Evolutionary conservation across 2,888 invertebrate genomes (phyloP), one percentile per base, ranked within the genome.

Genomic region (Rosalia funebris): DNA sequence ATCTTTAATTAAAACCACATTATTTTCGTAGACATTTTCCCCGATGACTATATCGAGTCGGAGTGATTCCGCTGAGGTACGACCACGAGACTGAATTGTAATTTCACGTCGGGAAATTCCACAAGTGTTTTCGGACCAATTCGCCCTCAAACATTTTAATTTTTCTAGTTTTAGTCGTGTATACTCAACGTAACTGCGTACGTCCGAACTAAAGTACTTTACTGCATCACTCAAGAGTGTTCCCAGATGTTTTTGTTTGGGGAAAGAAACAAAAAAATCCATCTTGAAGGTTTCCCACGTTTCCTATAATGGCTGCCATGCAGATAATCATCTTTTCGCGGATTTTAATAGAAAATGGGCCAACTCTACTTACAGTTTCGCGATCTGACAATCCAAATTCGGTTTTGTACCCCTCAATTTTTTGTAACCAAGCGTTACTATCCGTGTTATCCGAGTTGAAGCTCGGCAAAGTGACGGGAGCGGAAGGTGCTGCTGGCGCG

Each of bases 261-360:
- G 45, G 31, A 46, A 46, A 3, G 15, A 7, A 31, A 46, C 45
- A 10, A 31, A 31, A 46, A 46, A 46, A 46, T 46, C 31, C 31
- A 46, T 31, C 31, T 46, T 46, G 15, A 46, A 46, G 15, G 5
- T 25, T 31, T 46, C 45, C 45, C 45, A 31, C 1, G 32, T 31
- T 31, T 46, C 45, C 15, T 46, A 14, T 1, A 9, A 3, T 14
- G 45, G 45, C 31, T 12, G 31, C 45, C 45, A 46, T 15, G 31
- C 45, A 31, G 15, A 31, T 9, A 70, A 77, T 56, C 55, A 60
- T 19, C 55, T 37, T 45, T 60, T 37, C 1, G 60, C 60, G 10
- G 60, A 46, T 60, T 60, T 60, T 25, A 60, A 39, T 56, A 60
- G n/a, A 60, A 55, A 47, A 56, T 39, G 60, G 55, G 17, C 55